Evolutionary conservation across 2,888 invertebrate species (phyloP), one percentile per base, ranked within the genome.

Genomic region (Tipula helvola): DNA sequence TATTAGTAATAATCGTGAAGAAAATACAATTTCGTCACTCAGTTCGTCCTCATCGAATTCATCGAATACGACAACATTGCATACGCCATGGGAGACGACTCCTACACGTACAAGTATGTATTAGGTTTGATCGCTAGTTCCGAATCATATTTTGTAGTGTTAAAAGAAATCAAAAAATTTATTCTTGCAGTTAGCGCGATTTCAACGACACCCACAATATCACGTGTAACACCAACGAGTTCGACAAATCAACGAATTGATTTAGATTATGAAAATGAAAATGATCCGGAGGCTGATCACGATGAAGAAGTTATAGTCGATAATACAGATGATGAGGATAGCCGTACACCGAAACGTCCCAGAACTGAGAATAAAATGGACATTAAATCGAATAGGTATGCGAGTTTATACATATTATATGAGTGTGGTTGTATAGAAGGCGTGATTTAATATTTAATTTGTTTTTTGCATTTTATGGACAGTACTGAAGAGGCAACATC

Each of bases 221-320:
- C 88, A 18, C 85, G 88, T 12, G 88, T 86, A 28, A 88, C 88
- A 18, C 88, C 88, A 44, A 88, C 88, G 3, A 88, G 88, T 85
- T 84, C 84, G 10, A 88, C 87, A 44, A 87, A 88, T 86, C 88
- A 88, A 83, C 71, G 87, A 41, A 88, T 87, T 36, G 88, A 86
- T 89, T 89, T 88, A 88, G 88, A 87, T 39, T 84, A 86, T 52
- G 87, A 87, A 47, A 52, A 86, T 71, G 86, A 86, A 16, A 36
- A 86, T 7, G 86, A 86, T 39, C 42, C 28, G 5, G 91, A 90
- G 88, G 91, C 91, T 88, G 91, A 91, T 87, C 91, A 91, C 89
- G 91, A 91, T 42, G 91, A 92, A 88, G 91, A 92, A 89, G 91
- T 91, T 52, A 91, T 91, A 18, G 91, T 91, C 87, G 91, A 91